Evolutionary conservation across 2,113 vertebrate species (phyloP).

Genomic region (Chionis minor): DNA sequence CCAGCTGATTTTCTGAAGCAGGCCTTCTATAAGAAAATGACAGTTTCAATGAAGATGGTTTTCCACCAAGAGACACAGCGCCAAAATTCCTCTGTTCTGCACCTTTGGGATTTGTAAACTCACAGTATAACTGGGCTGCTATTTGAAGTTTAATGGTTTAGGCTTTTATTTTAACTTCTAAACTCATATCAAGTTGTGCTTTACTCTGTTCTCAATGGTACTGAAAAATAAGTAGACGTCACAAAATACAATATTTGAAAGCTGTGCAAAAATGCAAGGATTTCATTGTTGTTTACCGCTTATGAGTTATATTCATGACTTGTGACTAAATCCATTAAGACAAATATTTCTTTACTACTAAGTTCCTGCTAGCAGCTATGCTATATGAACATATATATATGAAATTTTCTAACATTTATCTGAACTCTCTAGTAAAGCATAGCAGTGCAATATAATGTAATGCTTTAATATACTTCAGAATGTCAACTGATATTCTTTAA

Average conservation of each 20-base stretch:
- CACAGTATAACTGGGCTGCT: background rate
- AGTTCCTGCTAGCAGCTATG: background rate
- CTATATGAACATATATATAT: background rate
- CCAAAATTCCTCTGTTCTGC: background rate
- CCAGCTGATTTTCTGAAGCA: background rate
- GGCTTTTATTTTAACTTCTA: background rate
- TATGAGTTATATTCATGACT: background rate
- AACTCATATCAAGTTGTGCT: background rate
- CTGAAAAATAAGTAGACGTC: background rate
- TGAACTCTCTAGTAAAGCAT: background rate
- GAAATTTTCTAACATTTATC: background rate
- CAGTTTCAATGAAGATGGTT: background rate
- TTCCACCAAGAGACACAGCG: background rate
- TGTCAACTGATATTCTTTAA: background rate
- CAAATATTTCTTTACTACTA: background rate
- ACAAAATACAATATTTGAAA: background rate
- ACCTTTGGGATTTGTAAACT: background rate
- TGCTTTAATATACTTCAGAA: constrained; percentile 1
- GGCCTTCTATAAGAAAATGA: background rate
- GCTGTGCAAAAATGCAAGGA: background rate
- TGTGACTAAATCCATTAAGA: background rate
- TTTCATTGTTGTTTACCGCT: background rate
- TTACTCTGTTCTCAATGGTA: background rate
- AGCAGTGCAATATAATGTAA: background rate
- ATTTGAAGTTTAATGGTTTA: background rate